Evolutionary conservation across 2,888 invertebrate species (phyloP), one percentile per base, ranked within the genome.

Genomic region (Chydorus sphaericus): DNA sequence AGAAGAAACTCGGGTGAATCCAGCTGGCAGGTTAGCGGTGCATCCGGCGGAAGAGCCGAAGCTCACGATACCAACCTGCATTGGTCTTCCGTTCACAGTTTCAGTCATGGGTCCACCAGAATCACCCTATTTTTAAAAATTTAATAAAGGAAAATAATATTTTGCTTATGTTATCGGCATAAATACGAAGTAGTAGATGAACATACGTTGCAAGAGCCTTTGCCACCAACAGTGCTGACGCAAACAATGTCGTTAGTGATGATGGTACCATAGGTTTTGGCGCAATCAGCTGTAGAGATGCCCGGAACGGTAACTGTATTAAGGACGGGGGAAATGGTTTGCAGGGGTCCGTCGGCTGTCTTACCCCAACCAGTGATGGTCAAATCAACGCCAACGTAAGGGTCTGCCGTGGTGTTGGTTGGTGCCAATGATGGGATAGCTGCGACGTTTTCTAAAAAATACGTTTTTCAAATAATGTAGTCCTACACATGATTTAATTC

Each of bases 41-140:
- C 72, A 71, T n/a, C 71, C 70, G 20, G 61, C 60, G 16, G 56
- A 38, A 4, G 69, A 62, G 2, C 65, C 64, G 62, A 71, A 72
- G 10, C 69, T 70, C 37, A 67, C 65, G 26, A 67, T 60, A n/a
- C 68, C 67, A 23, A 66, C 60, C 62, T 66, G 64, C 16, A 62
- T 63, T 56, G 39, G 54, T 14, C 51, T 57, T 4, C 57, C 60
- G 6, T 48, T 54, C 23, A 65, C 62, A 61, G 61, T 62, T 66
- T 67, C 64, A 66, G 62, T 39, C 65, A 68, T 57, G 55, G 63
- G 65, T 10, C 66, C 65, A 53, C 66, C 66, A 50, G 65, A 64
- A 59, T 66, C 66, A 37, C 66, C 65, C 66, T 66, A 60, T n/a
- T 54, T 39, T 38, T 30, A 36, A 39, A 61, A 52, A 14, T 14